Evolutionary conservation across 2,888 invertebrate genomes (phyloP).

Genomic region (Habroteleia sp.): DNA sequence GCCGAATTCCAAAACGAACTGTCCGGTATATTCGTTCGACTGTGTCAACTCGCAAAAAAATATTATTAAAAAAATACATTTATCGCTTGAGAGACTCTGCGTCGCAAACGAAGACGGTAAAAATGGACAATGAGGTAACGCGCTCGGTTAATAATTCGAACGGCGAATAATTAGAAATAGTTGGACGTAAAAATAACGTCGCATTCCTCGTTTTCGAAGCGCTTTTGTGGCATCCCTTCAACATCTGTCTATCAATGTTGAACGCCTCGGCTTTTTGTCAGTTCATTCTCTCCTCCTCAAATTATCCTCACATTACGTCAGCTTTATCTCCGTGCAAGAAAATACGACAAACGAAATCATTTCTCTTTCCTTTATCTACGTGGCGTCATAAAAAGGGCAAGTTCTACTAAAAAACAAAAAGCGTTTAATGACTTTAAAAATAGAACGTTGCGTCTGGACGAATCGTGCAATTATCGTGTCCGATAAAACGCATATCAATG

Average conservation of each 20-base stretch:
- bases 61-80: no score
- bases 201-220: constrained; percentile 3
- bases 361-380: background rate
- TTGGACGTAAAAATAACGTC: constrained; percentile 13
- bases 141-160: no score
- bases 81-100: no score
- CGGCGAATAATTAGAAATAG: background rate
- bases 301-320: constrained; percentile 51
- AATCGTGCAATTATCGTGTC: no score
- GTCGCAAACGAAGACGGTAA: no score
- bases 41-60: no score
- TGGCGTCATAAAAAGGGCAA: background rate
- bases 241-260: constrained; percentile 38
- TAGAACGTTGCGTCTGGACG: no score
- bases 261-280: constrained; percentile 35
- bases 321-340: constrained; percentile 44
- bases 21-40: no score
- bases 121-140: no score
- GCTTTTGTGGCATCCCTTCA: constrained; percentile 9
- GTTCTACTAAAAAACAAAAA: no score
- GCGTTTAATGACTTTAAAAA: no score
- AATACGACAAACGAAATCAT: constrained; percentile 26
- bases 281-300: constrained; percentile 49
- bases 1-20: background rate
- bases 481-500: no score